Conservation (phyloP, 2,888 invertebrate species). For the Apoda limacodes region DNA sequence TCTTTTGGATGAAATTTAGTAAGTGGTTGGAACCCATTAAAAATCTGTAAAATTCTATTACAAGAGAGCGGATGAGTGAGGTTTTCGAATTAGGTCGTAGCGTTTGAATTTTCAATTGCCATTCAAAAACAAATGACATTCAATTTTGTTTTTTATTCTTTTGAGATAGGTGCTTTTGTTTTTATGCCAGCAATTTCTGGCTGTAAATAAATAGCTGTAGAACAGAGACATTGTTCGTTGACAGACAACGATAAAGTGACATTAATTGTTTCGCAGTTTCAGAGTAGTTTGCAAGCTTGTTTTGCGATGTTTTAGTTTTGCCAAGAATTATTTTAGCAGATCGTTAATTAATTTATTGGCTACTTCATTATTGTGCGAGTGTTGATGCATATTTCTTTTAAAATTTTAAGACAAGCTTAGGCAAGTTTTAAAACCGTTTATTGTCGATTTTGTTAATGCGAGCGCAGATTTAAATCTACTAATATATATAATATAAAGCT, state of each 20-base stretch:
- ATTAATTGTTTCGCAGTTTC: slow-evolving; percentile 53
- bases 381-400: too few relatives aligned
- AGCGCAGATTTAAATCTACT: too few relatives aligned
- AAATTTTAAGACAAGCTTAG: not conserved
- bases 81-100: slow-evolving; percentile 23
- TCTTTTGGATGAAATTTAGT: slow-evolving; percentile 50
- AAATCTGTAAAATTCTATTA: slow-evolving; percentile 63
- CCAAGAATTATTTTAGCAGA: slow-evolving; percentile 29
- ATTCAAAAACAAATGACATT: slow-evolving; percentile 11
- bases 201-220: slow-evolving; percentile 21
- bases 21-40: slow-evolving; percentile 60
- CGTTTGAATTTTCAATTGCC: slow-evolving; percentile 19
- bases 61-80: slow-evolving; percentile 38
- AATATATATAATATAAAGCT: too few relatives aligned
- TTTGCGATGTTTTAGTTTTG: slow-evolving; percentile 20
- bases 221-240: slow-evolving; percentile 44
- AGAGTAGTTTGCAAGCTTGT: slow-evolving; percentile 32
- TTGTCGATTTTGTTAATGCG: slow-evolving; percentile 2
- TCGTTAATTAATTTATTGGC: slow-evolving; percentile 44
- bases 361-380: slow-evolving; percentile 44
- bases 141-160: not conserved
- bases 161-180: slow-evolving; percentile 5
- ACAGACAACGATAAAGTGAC: slow-evolving; percentile 61
- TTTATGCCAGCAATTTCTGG: slow-evolving; percentile 1
- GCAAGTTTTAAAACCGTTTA: slow-evolving; percentile 1